Conservation (phyloP, 1,140 invertebrate species). For the Lysiphlebus fabarum region DNA sequence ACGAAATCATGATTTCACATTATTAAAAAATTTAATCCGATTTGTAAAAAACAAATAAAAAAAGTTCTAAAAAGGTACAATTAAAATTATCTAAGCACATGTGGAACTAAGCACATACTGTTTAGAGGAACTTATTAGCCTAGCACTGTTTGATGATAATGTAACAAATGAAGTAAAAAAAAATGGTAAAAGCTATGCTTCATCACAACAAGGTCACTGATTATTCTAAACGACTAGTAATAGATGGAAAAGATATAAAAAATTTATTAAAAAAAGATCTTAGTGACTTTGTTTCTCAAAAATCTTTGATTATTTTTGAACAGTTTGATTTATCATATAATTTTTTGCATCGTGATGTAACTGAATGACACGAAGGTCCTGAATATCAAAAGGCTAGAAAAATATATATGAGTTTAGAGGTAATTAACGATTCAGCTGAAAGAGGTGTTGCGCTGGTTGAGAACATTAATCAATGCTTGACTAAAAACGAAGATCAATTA, state of each 20-base stretch:
- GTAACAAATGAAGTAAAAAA: constrained; percentile 27
- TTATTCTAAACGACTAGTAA: constrained; percentile 24
- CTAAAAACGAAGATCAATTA: constrained; percentile 1
- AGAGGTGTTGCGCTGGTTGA: neutral
- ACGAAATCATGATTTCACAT: constrained; percentile 20
- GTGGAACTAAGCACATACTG: too few relatives aligned
- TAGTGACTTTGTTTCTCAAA: constrained; percentile 20
- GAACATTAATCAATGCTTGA: neutral
- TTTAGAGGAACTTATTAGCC: constrained; percentile 25
- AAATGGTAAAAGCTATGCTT: constrained; percentile 21
- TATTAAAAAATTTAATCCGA: constrained; percentile 17
- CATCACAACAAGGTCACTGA: neutral
- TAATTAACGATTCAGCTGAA: too few relatives aligned
- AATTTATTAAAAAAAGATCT: constrained; percentile 14
- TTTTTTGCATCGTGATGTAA: neutral
- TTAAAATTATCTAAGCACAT: constrained; percentile 34
- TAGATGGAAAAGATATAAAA: constrained; percentile 19
- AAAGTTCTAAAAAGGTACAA: constrained; percentile 23
- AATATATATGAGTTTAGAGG: too few relatives aligned
- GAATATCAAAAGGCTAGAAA: too few relatives aligned
- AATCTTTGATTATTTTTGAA: constrained; percentile 8
- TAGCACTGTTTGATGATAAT: constrained; percentile 36
- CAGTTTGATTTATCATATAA: neutral
- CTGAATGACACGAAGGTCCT: neutral
- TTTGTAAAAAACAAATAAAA: constrained; percentile 24